These are phyloP conservation scores for Morbakka virulenta DNA, from an alignment of 30 jellyfish, hydroid and myxozoan species.

Conservation along the genomic window DNA sequence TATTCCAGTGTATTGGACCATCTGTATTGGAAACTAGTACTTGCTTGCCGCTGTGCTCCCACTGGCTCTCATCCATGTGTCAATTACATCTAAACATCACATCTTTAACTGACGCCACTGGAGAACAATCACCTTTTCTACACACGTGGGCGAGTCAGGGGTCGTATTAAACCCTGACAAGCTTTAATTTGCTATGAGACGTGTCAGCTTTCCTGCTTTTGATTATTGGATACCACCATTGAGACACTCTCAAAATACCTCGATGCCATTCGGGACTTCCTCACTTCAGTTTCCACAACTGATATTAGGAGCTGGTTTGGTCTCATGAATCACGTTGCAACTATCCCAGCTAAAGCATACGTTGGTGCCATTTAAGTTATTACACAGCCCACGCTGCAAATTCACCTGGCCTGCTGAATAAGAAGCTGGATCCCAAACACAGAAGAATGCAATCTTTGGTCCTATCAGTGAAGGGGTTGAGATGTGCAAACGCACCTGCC, in stretches of 20 bases:
- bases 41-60: no score
- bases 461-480: slow-evolving; percentile 14
- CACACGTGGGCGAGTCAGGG: slow-evolving; percentile 27
- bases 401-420: slow-evolving; percentile 17
- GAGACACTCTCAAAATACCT: slow-evolving; percentile 21
- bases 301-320: slow-evolving; percentile 32
- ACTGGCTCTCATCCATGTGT: no score
- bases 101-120: no score
- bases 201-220: slow-evolving; percentile 22
- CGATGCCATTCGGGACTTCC: slow-evolving; percentile 38
- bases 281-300: neutral
- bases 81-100: no score
- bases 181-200: neutral
- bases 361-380: slow-evolving; percentile 16
- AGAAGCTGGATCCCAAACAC: neutral
- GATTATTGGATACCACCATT: neutral
- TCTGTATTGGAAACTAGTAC: no score
- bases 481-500: slow-evolving; percentile 10
- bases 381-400: slow-evolving; percentile 9
- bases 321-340: slow-evolving; percentile 14
- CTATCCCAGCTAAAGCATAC: neutral
- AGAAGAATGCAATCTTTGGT: slow-evolving; percentile 6
- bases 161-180: slow-evolving; percentile 5
- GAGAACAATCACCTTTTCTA: no score
- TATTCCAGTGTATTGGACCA: no score